Percentiles rank a stretch among this genome's conserved stretches.
Evolutionary conservation across 1,140 invertebrate genomes (phyloP).

Genomic region (Drosophila tropicalis): DNA sequence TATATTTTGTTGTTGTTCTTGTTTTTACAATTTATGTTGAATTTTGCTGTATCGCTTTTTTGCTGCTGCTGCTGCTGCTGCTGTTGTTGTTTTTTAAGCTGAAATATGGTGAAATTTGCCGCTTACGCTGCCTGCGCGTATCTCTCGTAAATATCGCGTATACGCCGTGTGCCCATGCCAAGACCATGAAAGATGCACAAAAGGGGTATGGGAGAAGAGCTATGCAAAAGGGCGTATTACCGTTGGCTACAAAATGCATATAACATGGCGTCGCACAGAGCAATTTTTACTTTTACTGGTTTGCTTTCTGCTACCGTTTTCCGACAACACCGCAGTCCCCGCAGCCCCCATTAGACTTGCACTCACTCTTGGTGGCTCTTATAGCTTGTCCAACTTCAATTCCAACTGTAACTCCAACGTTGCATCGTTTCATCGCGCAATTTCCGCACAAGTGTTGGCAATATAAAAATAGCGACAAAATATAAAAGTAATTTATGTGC

Average conservation of each 20-base stretch:
- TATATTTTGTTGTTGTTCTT: neutral
- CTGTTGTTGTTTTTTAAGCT: slow-evolving; percentile 24
- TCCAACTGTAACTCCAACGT: slow-evolving; percentile 51
- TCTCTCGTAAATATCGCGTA: slow-evolving; percentile 68
- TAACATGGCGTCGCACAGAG: slow-evolving; percentile 24
- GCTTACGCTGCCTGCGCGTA: slow-evolving; percentile 54
- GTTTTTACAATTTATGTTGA: neutral
- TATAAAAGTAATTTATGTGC: slow-evolving; percentile 81
- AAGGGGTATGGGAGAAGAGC: neutral
- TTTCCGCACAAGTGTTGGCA: slow-evolving; percentile 81
- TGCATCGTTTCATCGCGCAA: slow-evolving; percentile 74
- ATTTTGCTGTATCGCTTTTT: slow-evolving; percentile 6
- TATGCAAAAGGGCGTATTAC: slow-evolving; percentile 33
- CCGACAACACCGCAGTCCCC: neutral
- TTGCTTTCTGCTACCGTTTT: slow-evolving; percentile 13
- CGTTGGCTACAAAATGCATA: slow-evolving; percentile 68
- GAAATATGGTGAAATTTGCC: slow-evolving; percentile 73
- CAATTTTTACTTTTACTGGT: slow-evolving; percentile 62
- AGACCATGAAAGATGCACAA: slow-evolving; percentile 3
- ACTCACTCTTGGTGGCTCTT: neutral
- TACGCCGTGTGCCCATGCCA: slow-evolving; percentile 42
- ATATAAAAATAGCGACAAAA: slow-evolving; percentile 82
- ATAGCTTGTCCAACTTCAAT: slow-evolving; percentile 21
- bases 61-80: neutral
- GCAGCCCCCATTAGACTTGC: neutral